phyloP scores from a whole-genome alignment of 2,888 invertebrate genomes.

The Griposia aprilina region DNA sequence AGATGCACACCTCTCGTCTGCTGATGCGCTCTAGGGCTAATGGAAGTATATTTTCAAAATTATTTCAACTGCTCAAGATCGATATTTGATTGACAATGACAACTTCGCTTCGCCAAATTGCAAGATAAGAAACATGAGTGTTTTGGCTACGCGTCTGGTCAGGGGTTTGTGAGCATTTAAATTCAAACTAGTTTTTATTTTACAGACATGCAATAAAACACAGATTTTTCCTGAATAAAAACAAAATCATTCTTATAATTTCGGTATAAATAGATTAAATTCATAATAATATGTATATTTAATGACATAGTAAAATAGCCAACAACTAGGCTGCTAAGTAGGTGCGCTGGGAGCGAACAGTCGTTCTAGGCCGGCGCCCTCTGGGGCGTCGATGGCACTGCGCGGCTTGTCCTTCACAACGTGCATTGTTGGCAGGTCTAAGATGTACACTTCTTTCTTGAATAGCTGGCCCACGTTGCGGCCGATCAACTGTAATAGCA shows the following conservation, averaged over 20 bases:
- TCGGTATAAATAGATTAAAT: constrained; percentile 81
- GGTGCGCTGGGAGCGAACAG: constrained; percentile 81
- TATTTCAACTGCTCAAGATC: too few species aligned
- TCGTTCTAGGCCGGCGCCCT: constrained; percentile 80
- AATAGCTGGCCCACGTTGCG: constrained; percentile 96
- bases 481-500: constrained; percentile 92
- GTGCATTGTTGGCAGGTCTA: constrained; percentile 94
- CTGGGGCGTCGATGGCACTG: constrained; percentile 79
- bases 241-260: constrained; percentile 49
- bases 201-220: too few species aligned
- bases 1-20: too few species aligned
- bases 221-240: constrained; percentile 18
- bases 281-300: constrained; percentile 63
- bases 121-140: background rate
- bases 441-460: constrained; percentile 96
- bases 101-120: background rate
- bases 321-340: constrained; percentile 74
- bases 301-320: constrained; percentile 75
- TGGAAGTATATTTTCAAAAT: too few species aligned
- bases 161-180: too few species aligned
- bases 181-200: too few species aligned
- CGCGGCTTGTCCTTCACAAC: constrained; percentile 80
- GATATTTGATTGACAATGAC: too few species aligned
- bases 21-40: too few species aligned
- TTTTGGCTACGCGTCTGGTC: too few species aligned